Conservation (phyloP, 1,140 invertebrate species). For the Andrena cerasifolii region DNA sequence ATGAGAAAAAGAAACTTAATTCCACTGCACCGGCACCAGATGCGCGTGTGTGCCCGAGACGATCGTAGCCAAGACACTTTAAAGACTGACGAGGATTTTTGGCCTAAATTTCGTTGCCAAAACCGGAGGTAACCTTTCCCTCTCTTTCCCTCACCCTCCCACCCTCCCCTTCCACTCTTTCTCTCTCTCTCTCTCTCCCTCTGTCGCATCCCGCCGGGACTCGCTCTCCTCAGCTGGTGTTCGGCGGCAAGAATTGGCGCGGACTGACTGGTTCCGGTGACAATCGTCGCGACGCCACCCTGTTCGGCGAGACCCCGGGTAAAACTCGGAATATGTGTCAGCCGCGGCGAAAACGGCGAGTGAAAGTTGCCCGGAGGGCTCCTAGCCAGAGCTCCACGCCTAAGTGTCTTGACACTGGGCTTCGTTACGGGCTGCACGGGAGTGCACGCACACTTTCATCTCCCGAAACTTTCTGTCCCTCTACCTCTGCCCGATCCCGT, state of each 20-base stretch:
- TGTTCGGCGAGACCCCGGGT: not conserved
- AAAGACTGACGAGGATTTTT: constrained; percentile 52
- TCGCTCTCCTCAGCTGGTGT: not conserved
- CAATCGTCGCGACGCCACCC: not conserved
- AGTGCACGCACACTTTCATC: constrained; percentile 70
- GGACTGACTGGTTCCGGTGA: not conserved
- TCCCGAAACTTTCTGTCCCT: constrained; percentile 61
- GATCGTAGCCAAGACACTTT: constrained; percentile 8
- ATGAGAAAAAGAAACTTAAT: not conserved
- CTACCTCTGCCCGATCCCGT: constrained; percentile 39
- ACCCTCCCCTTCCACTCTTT: not conserved
- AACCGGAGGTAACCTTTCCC: constrained; percentile 32
- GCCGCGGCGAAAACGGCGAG: constrained; percentile 57
- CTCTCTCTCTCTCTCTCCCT: not conserved
- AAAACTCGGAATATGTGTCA: constrained; percentile 60
- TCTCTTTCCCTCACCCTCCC: constrained; percentile 16
- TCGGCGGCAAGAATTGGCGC: no score
- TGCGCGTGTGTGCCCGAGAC: not conserved
- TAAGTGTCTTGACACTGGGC: not conserved
- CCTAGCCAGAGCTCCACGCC: constrained; percentile 8
- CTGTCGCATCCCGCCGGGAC: not conserved
- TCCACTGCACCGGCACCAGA: constrained; percentile 28
- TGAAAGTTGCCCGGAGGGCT: constrained; percentile 69
- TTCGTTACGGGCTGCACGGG: not conserved
- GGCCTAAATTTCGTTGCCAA: constrained; percentile 54